These are phyloP conservation scores for Hypothenemus hampei DNA, from an alignment of 1,140 invertebrate species.

Conservation along the genomic window DNA sequence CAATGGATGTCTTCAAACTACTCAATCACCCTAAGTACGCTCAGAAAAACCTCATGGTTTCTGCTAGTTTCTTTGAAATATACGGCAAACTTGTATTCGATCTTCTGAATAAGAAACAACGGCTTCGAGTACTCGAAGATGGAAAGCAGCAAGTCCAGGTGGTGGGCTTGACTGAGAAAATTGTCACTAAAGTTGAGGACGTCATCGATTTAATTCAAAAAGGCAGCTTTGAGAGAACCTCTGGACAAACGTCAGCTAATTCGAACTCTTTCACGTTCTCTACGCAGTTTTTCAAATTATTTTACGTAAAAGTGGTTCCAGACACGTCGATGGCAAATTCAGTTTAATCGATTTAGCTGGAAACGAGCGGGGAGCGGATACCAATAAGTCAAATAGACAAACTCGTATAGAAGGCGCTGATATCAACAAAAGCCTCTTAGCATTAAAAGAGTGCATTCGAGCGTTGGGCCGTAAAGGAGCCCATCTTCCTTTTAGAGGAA, in stretches of 20 bases:
- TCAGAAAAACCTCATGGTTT: conserved; percentile 73
- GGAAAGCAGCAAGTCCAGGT: conserved; percentile 87
- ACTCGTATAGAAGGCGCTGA: conserved; percentile 98
- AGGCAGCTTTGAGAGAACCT: conserved; percentile 77
- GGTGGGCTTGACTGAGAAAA: conserved; percentile 85
- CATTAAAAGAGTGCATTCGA: conserved; percentile 97
- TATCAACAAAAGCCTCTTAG: conserved; percentile 96
- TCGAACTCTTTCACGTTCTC: conserved; percentile 89
- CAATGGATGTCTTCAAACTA: conserved; percentile 85
- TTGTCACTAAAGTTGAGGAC: conserved; percentile 80
- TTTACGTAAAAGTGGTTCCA: conserved; percentile 61
- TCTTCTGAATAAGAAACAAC: conserved; percentile 81
- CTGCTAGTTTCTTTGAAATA: conserved; percentile 94
- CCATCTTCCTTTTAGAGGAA: conserved; percentile 95
- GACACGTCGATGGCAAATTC: conserved; percentile 87
- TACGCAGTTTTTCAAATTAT: conserved; percentile 91
- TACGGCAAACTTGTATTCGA: conserved; percentile 97
- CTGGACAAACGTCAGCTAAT: conserved; percentile 90
- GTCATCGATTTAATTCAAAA: conserved; percentile 83
- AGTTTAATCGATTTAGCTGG: conserved; percentile 98
- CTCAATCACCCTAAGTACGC: conserved; percentile 73
- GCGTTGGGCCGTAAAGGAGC: conserved; percentile 90
- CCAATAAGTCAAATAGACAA: conserved; percentile 92
- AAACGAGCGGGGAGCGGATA: conserved; percentile 97
- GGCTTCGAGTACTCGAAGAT: conserved; percentile 89